These are phyloP conservation scores for Zygaena filipendulae DNA, from an alignment of 2,888 invertebrate species.

Conservation along the genomic window DNA sequence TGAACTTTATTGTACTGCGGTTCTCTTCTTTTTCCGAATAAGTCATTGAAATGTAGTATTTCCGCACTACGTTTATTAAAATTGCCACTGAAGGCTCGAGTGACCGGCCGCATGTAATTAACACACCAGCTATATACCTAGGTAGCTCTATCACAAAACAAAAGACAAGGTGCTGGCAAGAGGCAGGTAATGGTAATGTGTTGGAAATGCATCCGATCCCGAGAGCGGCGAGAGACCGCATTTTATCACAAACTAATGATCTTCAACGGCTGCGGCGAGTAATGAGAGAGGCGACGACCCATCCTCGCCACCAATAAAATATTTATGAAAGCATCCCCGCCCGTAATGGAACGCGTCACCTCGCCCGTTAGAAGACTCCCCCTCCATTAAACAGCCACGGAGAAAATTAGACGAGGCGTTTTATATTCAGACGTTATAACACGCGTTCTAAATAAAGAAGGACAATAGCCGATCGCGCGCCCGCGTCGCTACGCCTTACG, in stretches of 20 bases:
- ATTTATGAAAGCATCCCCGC: conserved; percentile 55
- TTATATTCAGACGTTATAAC: background rate
- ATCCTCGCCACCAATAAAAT: conserved; percentile 53
- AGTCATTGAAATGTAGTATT: too few species aligned
- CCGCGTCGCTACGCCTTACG: too few species aligned
- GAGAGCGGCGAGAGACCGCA: conserved; percentile 32
- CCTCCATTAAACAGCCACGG: conserved; percentile 31
- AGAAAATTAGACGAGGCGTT: conserved; percentile 26
- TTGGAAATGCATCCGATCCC: conserved; percentile 39
- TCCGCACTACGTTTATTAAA: too few species aligned
- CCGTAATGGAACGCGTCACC: conserved; percentile 53
- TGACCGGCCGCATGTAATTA: too few species aligned
- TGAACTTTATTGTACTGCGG: too few species aligned
- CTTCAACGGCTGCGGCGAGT: conserved; percentile 39
- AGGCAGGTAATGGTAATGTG: too few species aligned
- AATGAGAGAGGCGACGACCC: conserved; percentile 50
- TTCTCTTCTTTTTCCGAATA: too few species aligned
- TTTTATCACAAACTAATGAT: conserved; percentile 61
- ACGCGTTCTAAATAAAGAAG: conserved; percentile 28
- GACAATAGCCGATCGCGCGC: conserved; percentile 51
- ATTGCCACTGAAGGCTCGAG: too few species aligned
- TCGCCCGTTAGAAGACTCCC: conserved; percentile 31
- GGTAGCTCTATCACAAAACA: too few species aligned
- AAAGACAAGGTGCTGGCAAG: too few species aligned
- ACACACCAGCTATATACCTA: too few species aligned